Base-by-base conservation (phyloP, 2,797 vertebrate species). In the Sphaeramia orbicularis region DNA sequence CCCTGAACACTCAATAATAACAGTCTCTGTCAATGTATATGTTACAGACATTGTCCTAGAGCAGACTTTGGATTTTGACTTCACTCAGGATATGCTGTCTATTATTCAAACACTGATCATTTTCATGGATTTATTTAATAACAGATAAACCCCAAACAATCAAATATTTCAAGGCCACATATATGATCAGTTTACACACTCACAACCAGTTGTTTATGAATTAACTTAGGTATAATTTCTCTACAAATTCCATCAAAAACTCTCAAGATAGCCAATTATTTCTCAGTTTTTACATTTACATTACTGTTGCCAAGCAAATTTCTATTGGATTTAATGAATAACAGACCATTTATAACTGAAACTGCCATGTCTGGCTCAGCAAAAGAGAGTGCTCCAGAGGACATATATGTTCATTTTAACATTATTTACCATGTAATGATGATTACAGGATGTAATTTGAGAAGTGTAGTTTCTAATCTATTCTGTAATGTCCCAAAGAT, bases 1-100 rank as follows among this genome's bases (percentile, higher is more conserved):
- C 8, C 49, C 82, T 40, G 55, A 60, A 59, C 56, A 54, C 30
- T 32, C 37, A 8, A 62, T 24, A 37, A 37, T 9, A 43, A 59
- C 21, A 48, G 7, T 24, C 4, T 61, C 16, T 47, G 27, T 49
- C 13, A 49, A 7, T 15, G 30, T 41, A 38, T 76, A 30, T 55
- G 56, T 59, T 18, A n/a, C 8, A 42, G 19, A 12, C 36, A 12
- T 69, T 65, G 21, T 61, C 10, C 5, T 10, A 36, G 43, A 53
- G 56, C 52, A n/a, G 4, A 61, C n/a, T 14, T 44, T 11, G 37
- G 21, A 19, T 67, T 65, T 63, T 42, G 62, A 42, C 43, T 64
- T 76, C 37, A 45, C 81, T 88, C 83, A 87, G 79, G 79, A 81
- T 67, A 63, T 13, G 7, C 49, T 36, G 21, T 56, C 24, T 48